Percentiles rank a stretch among this genome's conserved stretches.
phyloP scores from a whole-genome alignment of 2,888 invertebrate genomes.

The Caenorhabditis imperialis region DNA sequence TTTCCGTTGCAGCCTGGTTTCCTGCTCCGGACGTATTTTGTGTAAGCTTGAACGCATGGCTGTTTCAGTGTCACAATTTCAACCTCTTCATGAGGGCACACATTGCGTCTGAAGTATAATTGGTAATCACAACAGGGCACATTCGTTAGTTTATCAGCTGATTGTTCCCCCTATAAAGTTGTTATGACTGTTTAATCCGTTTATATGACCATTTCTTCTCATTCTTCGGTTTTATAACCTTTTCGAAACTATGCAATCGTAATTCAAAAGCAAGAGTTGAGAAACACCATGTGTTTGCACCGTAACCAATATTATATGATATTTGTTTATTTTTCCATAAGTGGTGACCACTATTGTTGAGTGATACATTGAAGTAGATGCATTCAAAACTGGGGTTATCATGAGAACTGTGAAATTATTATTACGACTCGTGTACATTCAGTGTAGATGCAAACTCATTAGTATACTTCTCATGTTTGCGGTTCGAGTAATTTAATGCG shows the following conservation, averaged over 20 bases:
- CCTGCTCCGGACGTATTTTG: slow-evolving; percentile 80
- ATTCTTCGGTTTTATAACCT: slow-evolving; percentile 6
- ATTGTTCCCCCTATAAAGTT: too few relatives aligned
- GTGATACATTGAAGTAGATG: slow-evolving; percentile 10
- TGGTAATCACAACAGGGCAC: too few relatives aligned
- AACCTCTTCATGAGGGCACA: slow-evolving; percentile 80
- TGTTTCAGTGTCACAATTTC: slow-evolving; percentile 79
- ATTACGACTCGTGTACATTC: too few relatives aligned
- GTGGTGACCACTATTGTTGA: slow-evolving; percentile 14
- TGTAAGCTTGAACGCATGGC: slow-evolving; percentile 80
- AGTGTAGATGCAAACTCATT: too few relatives aligned
- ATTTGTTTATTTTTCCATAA: slow-evolving; percentile 39
- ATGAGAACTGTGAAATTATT: too few relatives aligned
- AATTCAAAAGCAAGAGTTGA: not conserved
- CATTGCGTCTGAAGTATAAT: slow-evolving; percentile 80
- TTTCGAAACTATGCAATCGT: slow-evolving; percentile 17
- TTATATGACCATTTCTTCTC: not conserved
- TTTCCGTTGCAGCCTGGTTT: slow-evolving; percentile 80
- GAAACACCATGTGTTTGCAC: slow-evolving; percentile 9
- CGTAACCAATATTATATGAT: slow-evolving; percentile 39
- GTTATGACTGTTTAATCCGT: too few relatives aligned
- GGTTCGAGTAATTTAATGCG: slow-evolving; percentile 7
- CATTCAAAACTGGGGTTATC: not conserved
- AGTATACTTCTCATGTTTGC: slow-evolving; percentile 1
- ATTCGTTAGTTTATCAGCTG: too few relatives aligned